Evolutionary conservation across 2,113 vertebrate species (phyloP).

Genomic region (Probosciger aterrimus): DNA sequence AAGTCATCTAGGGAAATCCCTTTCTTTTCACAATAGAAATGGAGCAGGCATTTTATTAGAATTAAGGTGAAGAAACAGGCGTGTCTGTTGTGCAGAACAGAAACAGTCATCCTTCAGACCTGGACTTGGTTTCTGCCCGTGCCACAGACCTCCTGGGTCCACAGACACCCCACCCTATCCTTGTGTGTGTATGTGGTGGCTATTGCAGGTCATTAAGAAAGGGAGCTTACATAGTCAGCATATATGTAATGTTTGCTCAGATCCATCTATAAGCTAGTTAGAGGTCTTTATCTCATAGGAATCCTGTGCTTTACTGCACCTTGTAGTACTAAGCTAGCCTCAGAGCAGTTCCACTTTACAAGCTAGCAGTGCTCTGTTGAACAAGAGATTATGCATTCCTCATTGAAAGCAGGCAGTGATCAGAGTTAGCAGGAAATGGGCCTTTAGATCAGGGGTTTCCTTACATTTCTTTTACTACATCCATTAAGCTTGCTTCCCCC

Average conservation of each 20-base stretch:
- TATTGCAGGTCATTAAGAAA: background rate
- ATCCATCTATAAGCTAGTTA: background rate
- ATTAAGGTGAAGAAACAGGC: background rate
- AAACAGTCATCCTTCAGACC: background rate
- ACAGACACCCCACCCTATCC: background rate
- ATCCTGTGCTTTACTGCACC: background rate
- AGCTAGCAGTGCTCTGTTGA: background rate
- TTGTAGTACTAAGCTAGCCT: background rate
- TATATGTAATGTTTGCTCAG: background rate
- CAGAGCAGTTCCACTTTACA: background rate
- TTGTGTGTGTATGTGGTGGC: background rate
- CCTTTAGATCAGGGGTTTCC: background rate
- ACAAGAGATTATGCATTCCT: background rate
- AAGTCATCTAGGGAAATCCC: background rate
- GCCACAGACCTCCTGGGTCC: background rate
- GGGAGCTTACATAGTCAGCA: background rate
- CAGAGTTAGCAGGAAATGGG: constrained; percentile 34
- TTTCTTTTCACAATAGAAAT: background rate
- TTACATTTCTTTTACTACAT: constrained; percentile 16
- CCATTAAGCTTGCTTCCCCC: constrained; percentile 12
- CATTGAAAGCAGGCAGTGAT: background rate
- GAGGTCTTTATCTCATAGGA: background rate
- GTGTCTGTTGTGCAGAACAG: background rate
- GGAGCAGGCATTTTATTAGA: background rate
- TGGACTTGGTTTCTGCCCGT: background rate